A percentile compares a stretch with the other conserved stretches of the same genome.
Conservation (phyloP, 2,888 invertebrate genomes). For the Papilio protenor region DNA sequence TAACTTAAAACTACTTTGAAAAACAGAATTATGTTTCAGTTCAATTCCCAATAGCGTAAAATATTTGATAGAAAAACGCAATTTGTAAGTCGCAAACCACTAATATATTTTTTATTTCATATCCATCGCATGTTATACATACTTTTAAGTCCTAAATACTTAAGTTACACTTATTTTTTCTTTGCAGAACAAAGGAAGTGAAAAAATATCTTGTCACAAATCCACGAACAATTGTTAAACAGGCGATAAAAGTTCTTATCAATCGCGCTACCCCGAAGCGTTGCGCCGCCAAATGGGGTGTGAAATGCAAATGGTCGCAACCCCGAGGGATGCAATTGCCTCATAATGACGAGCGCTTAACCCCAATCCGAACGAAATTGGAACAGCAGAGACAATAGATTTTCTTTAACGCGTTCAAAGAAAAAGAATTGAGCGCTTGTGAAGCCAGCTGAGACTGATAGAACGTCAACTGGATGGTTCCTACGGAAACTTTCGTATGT, state of each 20-base stretch:
- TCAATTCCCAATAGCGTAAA: neutral
- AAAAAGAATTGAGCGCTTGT: constrained; percentile 7
- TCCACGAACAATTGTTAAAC: constrained; percentile 3
- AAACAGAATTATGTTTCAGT: neutral
- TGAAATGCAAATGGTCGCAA: constrained; percentile 39
- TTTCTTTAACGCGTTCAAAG: constrained; percentile 39
- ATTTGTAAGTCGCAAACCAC: neutral
- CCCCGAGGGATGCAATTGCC: constrained; percentile 36
- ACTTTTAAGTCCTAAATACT: neutral
- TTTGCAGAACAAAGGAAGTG: neutral
- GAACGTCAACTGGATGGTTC: neutral
- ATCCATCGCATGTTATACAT: neutral
- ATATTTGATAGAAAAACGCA: no score
- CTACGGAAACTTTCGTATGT: no score
- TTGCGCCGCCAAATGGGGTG: constrained; percentile 32
- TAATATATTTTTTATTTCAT: neutral
- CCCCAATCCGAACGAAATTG: constrained; percentile 26
- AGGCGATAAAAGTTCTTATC: constrained; percentile 53
- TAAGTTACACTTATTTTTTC: neutral
- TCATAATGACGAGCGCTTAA: constrained; percentile 38
- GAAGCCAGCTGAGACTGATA: constrained; percentile 4
- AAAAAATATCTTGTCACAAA: constrained; percentile 45
- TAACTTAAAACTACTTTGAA: neutral
- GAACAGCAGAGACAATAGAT: constrained; percentile 22
- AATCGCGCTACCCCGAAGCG: constrained; percentile 47